A percentile compares a stretch with the other conserved stretches of the same genome.
These are phyloP conservation scores for Polydrusus cervinus DNA, from an alignment of 2,888 invertebrate species.

Conservation along the genomic window DNA sequence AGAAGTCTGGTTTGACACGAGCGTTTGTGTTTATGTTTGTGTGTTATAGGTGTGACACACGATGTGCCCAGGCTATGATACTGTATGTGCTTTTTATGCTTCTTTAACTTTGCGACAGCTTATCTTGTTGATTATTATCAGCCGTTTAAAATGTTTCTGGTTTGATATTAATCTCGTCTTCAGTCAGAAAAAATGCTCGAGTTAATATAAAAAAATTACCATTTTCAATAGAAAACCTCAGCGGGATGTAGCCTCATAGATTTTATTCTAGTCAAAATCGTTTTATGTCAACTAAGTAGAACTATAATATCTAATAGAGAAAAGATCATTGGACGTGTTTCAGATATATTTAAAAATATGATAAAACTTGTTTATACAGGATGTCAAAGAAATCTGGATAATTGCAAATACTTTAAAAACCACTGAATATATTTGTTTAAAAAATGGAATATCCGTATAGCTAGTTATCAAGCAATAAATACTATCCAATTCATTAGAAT, in stretches of 20 bases:
- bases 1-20: constrained; percentile 62
- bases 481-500: too few relatives aligned
- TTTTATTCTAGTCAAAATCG: constrained; percentile 49
- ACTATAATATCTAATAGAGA: not conserved
- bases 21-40: constrained; percentile 60
- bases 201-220: constrained; percentile 49
- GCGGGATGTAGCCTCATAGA: constrained; percentile 42
- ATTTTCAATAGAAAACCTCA: constrained; percentile 47
- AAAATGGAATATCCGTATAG: too few relatives aligned
- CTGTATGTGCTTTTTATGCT: constrained; percentile 41
- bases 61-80: constrained; percentile 34
- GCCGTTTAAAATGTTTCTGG: constrained; percentile 41
- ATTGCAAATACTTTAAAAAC: too few relatives aligned
- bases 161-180: constrained; percentile 48
- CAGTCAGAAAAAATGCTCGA: constrained; percentile 48
- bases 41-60: constrained; percentile 61
- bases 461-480: too few relatives aligned
- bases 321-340: not conserved
- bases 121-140: constrained; percentile 46
- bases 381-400: too few relatives aligned
- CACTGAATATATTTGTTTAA: too few relatives aligned
- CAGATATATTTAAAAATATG: not conserved
- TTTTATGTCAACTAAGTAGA: constrained; percentile 41
- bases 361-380: too few relatives aligned
- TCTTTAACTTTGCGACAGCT: constrained; percentile 55